These are phyloP conservation scores for Perca fluviatilis DNA, from an alignment of 2,113 vertebrate genomes.

Conservation along the genomic window DNA sequence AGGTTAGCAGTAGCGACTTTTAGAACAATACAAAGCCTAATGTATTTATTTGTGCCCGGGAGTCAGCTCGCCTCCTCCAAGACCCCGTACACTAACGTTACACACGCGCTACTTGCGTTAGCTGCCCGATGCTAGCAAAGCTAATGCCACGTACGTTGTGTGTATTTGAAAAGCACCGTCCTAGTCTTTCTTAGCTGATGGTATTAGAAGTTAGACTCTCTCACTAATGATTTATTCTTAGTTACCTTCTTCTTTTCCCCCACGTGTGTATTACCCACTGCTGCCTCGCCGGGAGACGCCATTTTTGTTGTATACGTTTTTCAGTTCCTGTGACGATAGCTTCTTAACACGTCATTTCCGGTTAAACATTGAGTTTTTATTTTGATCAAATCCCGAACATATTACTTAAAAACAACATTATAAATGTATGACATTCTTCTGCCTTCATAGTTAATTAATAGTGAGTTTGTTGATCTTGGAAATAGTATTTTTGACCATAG, in stretches of 20 bases:
- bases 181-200: rapidly evolving
- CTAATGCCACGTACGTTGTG: no score
- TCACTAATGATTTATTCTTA: background rate
- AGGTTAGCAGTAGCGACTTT: background rate
- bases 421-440: background rate
- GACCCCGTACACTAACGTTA: background rate
- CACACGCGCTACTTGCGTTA: background rate
- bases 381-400: no score
- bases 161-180: background rate
- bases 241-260: slow-evolving; percentile 79
- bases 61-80: background rate
- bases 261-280: slow-evolving; percentile 74
- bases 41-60: background rate
- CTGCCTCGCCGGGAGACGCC: slow-evolving; percentile 61
- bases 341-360: background rate
- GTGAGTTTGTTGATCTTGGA: no score
- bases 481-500: no score
- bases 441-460: background rate
- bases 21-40: background rate
- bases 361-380: background rate
- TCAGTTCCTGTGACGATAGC: slow-evolving; percentile 13
- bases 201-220: background rate
- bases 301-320: slow-evolving; percentile 82
- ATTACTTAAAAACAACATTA: background rate
- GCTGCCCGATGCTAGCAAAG: background rate